A percentile compares a stretch with the other conserved stretches of the same genome.
Conservation (phyloP, 2,113 vertebrate genomes). For the Chaetodon trifascialis region DNA sequence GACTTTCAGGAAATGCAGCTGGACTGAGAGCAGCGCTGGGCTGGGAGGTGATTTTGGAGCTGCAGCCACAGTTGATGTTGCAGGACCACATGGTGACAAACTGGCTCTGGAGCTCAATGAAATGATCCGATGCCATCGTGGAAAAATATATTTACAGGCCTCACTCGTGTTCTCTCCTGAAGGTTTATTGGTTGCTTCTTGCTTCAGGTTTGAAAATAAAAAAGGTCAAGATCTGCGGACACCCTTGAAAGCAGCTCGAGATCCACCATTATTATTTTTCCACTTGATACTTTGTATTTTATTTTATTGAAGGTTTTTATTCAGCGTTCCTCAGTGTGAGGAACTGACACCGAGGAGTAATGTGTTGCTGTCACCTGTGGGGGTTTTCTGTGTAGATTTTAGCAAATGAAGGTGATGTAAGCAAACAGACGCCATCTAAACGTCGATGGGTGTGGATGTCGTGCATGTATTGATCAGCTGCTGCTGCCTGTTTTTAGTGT, state of each 20-base stretch:
- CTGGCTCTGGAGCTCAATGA: too few relatives aligned
- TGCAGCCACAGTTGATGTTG: not conserved
- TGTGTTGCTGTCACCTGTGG: not conserved
- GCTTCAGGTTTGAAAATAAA: not conserved
- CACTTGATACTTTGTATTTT: too few relatives aligned
- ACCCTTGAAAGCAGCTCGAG: not conserved
- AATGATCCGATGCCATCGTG: too few relatives aligned
- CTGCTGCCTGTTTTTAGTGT: not conserved
- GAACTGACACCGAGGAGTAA: not conserved
- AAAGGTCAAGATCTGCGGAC: too few relatives aligned
- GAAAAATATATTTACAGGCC: too few relatives aligned
- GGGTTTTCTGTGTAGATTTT: not conserved
- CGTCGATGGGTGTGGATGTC: not conserved
- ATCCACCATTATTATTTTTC: too few relatives aligned
- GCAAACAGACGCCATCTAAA: not conserved
- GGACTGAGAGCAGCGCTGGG: not conserved
- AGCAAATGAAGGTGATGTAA: not conserved
- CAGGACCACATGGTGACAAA: not conserved
- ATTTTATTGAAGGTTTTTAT: not conserved
- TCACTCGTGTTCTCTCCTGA: too few relatives aligned
- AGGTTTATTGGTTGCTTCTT: too few relatives aligned
- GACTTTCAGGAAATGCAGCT: not conserved
- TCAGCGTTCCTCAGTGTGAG: not conserved
- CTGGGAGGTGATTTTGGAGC: not conserved
- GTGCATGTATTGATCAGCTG: conserved; percentile 1